Evolutionary conservation across 2,888 invertebrate genomes (phyloP).

Genomic region (Lasius fuliginosus): DNA sequence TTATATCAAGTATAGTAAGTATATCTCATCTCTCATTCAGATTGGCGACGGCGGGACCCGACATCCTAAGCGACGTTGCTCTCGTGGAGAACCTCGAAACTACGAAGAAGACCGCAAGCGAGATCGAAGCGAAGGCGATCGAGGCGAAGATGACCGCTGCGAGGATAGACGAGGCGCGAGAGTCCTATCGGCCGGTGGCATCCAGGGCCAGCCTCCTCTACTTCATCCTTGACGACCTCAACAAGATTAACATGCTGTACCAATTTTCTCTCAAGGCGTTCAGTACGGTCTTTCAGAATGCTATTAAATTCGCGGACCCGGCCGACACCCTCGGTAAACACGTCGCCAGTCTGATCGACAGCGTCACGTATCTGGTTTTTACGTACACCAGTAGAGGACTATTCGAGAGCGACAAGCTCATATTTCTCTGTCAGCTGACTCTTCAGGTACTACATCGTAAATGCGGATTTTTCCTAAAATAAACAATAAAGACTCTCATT

Average conservation of each 20-base stretch:
- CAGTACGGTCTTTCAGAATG: conserved; percentile 96
- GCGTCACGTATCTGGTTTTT: conserved; percentile 95
- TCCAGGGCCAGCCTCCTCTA: conserved; percentile 95
- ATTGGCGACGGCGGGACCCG: conserved; percentile 95
- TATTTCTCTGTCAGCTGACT: conserved; percentile 95
- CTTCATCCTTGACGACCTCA: conserved; percentile 96
- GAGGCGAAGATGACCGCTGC: conserved; percentile 95
- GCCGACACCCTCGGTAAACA: conserved; percentile 91
- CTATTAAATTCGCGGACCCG: conserved; percentile 90
- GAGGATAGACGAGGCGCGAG: conserved; percentile 96
- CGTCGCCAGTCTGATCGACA: conserved; percentile 93
- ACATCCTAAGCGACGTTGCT: conserved; percentile 96
- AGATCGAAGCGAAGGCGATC: conserved; percentile 94
- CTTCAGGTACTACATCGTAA: conserved; percentile 92
- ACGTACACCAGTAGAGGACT: conserved; percentile 96
- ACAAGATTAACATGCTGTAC: conserved; percentile 97
- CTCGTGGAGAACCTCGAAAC: conserved; percentile 97
- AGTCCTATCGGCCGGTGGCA: conserved; percentile 95
- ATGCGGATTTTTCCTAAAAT: conserved; percentile 86
- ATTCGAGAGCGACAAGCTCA: conserved; percentile 96
- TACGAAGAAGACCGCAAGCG: conserved; percentile 96
- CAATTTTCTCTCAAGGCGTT: conserved; percentile 98
- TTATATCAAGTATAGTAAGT: not conserved
- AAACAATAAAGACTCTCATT: not conserved
- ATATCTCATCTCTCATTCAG: conserved; percentile 84